A percentile compares a stretch with the other conserved stretches of the same genome.
Conservation (phyloP, 2,888 invertebrate genomes). For the Drosophila cognata region DNA sequence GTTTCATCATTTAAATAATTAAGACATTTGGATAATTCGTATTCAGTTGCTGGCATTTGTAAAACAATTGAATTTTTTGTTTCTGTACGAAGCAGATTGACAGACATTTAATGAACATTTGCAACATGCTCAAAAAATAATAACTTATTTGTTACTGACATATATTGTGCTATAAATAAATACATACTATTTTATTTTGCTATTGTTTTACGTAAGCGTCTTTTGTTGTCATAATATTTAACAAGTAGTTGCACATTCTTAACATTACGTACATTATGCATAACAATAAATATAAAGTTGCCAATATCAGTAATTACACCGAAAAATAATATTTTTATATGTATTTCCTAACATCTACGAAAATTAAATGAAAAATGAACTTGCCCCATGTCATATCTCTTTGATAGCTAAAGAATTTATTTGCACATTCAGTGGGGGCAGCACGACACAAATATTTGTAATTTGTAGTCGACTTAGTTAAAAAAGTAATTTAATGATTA, state of each 20-base stretch:
- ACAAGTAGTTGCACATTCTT: constrained; percentile 54
- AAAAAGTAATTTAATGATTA: constrained; percentile 18
- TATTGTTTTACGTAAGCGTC: constrained; percentile 45
- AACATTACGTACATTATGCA: constrained; percentile 61
- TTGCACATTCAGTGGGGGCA: constrained; percentile 32
- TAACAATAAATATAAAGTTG: constrained; percentile 66
- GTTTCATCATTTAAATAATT: constrained; percentile 40
- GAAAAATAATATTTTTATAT: constrained; percentile 66
- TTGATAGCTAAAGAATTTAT: constrained; percentile 40
- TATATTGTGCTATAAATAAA: constrained; percentile 12
- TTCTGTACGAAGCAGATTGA: constrained; percentile 29
- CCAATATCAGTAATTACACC: constrained; percentile 76
- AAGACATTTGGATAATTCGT: constrained; percentile 19
- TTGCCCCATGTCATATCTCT: constrained; percentile 50
- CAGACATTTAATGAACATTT: constrained; percentile 32
- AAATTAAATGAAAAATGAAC: constrained; percentile 36
- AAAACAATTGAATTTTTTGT: constrained; percentile 18
- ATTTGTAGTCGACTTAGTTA: constrained; percentile 6
- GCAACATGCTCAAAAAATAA: constrained; percentile 50
- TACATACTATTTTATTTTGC: constrained; percentile 55
- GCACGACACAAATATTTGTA: constrained; percentile 41
- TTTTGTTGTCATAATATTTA: constrained; percentile 51
- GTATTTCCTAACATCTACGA: constrained; percentile 55
- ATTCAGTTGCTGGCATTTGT: constrained; percentile 23
- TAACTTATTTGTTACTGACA: constrained; percentile 3